A percentile compares a stretch with the other conserved stretches of the same genome.
Conservation (phyloP, 2,888 invertebrate genomes). For the Limnephilus marmoratus region DNA sequence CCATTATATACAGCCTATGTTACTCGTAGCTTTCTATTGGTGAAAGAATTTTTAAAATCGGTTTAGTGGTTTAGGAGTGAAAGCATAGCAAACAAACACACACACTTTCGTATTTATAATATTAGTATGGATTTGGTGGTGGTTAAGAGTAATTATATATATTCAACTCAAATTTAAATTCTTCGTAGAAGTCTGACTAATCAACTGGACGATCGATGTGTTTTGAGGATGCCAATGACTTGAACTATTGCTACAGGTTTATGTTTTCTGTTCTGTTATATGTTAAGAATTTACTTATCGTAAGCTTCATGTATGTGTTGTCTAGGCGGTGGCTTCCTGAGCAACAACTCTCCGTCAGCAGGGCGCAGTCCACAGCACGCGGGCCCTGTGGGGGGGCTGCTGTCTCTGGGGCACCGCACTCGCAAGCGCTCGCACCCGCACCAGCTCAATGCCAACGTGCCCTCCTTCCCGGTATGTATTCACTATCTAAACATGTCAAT, state of each 20-base stretch:
- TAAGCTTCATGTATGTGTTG: background rate
- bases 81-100: too few species aligned
- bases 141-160: too few species aligned
- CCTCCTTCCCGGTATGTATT: constrained; percentile 76
- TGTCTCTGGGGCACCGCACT: constrained; percentile 72
- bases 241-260: background rate
- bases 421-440: constrained; percentile 78
- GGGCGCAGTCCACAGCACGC: constrained; percentile 64
- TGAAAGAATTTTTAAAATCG: too few species aligned
- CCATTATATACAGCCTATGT: too few species aligned
- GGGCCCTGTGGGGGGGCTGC: constrained; percentile 68
- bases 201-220: too few species aligned
- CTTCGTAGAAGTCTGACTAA: too few species aligned
- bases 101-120: too few species aligned
- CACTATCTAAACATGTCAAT: background rate
- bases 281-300: background rate
- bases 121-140: too few species aligned
- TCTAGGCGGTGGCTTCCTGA: constrained; percentile 67
- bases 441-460: constrained; percentile 75
- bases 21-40: too few species aligned
- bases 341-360: constrained; percentile 69
- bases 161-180: too few species aligned
- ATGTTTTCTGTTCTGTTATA: background rate
- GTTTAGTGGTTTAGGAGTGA: too few species aligned
- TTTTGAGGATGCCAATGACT: too few species aligned